phyloP scores from a whole-genome alignment of 2,888 invertebrate genomes.

The Listrodromus nycthemerus region DNA sequence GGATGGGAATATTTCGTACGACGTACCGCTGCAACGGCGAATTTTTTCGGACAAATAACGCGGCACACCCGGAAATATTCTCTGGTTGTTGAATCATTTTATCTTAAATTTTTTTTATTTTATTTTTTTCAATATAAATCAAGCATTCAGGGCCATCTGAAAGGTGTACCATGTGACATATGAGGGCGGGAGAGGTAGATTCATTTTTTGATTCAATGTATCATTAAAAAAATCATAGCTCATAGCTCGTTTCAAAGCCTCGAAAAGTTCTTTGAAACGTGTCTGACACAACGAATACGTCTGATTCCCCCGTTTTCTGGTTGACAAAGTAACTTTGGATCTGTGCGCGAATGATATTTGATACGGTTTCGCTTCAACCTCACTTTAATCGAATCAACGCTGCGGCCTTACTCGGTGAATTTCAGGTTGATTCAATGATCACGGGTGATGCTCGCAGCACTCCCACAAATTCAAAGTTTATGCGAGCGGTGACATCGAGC shows the following conservation, averaged over 20 bases:
- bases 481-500: not conserved
- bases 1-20: not conserved
- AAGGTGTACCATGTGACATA: no score
- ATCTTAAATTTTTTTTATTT: not conserved
- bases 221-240: no score
- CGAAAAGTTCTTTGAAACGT: not conserved
- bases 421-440: not conserved
- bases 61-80: not conserved
- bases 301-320: not conserved
- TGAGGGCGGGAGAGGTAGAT: no score
- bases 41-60: not conserved
- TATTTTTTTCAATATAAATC: no score
- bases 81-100: not conserved
- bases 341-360: not conserved
- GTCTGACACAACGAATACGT: not conserved
- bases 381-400: not conserved
- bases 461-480: slow-evolving; percentile 3
- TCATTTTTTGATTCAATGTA: no score
- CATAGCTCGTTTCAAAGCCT: not conserved
- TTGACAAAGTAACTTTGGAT: not conserved
- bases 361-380: not conserved
- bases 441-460: slow-evolving; percentile 11
- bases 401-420: not conserved
- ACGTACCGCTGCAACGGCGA: not conserved
- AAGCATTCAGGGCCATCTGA: not conserved